These are phyloP conservation scores for Drosophila melanocephala DNA, from an alignment of 2,888 invertebrate species.

Conservation along the genomic window DNA sequence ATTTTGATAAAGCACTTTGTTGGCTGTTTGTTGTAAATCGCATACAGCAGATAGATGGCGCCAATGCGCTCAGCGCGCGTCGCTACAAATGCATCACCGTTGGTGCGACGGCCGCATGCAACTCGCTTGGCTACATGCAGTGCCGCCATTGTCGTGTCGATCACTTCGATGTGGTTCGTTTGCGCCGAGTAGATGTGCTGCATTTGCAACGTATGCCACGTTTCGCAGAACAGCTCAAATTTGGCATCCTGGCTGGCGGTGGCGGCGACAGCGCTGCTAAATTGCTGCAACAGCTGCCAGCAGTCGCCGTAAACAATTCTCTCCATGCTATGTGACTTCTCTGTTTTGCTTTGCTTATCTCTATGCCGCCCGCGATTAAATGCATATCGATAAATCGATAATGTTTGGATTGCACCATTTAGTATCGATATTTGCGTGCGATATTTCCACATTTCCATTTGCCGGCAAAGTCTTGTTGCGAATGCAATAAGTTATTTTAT, in stretches of 20 bases:
- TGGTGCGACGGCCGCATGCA: conserved; percentile 58
- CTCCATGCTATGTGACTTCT: conserved; percentile 42
- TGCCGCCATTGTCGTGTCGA: conserved; percentile 76
- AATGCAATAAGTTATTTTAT: not conserved
- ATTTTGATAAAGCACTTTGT: conserved; percentile 79
- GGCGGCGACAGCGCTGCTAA: conserved; percentile 25
- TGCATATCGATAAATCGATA: not conserved
- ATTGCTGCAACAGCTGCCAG: conserved; percentile 55
- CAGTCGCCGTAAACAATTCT: conserved; percentile 54
- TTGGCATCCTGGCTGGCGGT: conserved; percentile 29
- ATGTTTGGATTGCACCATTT: not conserved
- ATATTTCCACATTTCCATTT: not conserved
- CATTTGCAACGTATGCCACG: conserved; percentile 74
- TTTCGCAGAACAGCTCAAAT: conserved; percentile 73
- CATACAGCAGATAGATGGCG: conserved; percentile 77
- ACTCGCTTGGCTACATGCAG: conserved; percentile 72
- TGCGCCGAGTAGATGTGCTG: conserved; percentile 79
- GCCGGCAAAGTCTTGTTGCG: not conserved
- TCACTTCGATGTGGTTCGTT: conserved; percentile 70
- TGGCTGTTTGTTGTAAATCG: conserved; percentile 82
- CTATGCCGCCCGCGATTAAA: not conserved
- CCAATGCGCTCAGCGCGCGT: conserved; percentile 67
- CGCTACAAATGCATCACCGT: conserved; percentile 39
- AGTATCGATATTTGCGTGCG: not conserved
- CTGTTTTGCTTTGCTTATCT: not conserved